Evolutionary conservation across 2,888 invertebrate genomes (phyloP), one percentile per base, ranked within the genome.

Genomic region (Chamaedrilus cognettii): DNA sequence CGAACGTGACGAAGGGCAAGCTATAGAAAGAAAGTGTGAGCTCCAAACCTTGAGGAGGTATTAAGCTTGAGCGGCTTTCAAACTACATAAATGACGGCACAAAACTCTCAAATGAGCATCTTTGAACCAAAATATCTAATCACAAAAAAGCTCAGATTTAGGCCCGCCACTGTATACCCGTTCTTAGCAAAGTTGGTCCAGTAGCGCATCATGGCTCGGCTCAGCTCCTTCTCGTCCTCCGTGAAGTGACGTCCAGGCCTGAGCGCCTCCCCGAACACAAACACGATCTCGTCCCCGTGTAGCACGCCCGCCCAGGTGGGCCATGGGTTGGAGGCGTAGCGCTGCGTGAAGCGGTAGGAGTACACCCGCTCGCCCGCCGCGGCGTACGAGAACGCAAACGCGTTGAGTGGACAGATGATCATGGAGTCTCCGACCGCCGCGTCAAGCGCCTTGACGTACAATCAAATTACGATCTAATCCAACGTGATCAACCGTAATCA

Each of bases 291-390:
- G 84, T 96, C 95, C 2, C 91, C 96, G 83, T 96, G 96, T 88
- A 96, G 90, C n/a, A 95, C 95, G 32, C 96, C 96, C 74, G 94
- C 94, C 96, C 96, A 96, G 64, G 90, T 89, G 0, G 96, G 95
- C 96, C 96, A 96, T 0, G 92, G 92, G 80, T 91, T 91, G 70
- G 88, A 88, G 80, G 89, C 87, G 75, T 93, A 85, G 5, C 85
- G 89, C 81, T 95, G 94, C 78, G 90, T 91, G 84, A 91, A 95
- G 81, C 92, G 91, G 84, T 96, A 96, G 87, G 91, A 93, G 85
- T 92, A 95, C 35, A 82, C 95, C 80, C 91, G 90, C 83, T 92
- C 92, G 19, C 94, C 94, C 66, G 91, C 91, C 80, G 91, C 90
- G 5, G 95, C 92, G 82, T 95, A 96, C 64, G 90, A 87, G 77